Conservation (phyloP, 2,888 invertebrate genomes). For the Erebia epiphron region DNA sequence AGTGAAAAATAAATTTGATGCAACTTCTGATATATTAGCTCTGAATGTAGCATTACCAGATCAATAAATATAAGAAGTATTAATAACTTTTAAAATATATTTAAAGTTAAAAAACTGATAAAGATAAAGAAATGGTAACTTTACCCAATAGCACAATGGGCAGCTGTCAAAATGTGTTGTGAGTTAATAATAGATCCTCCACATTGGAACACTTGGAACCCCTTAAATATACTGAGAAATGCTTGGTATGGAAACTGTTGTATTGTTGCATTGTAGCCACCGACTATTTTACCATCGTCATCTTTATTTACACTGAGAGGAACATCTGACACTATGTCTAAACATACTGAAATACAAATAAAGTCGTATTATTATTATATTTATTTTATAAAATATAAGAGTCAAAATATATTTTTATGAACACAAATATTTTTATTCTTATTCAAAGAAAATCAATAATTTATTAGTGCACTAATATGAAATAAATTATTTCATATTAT, state of each 20-base stretch:
- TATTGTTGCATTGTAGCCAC: slow-evolving; percentile 61
- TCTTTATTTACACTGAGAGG: neutral
- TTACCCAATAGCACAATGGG: slow-evolving; percentile 58
- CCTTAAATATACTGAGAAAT: slow-evolving; percentile 53
- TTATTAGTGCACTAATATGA: no score
- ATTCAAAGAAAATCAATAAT: no score
- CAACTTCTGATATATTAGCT: no score
- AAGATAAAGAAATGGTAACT: neutral
- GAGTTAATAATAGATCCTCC: slow-evolving; percentile 69
- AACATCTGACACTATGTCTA: slow-evolving; percentile 3
- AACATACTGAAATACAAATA: neutral
- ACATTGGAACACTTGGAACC: slow-evolving; percentile 56
- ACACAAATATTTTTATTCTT: no score
- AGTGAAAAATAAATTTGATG: no score
- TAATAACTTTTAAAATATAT: no score
- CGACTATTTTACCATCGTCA: slow-evolving; percentile 57
- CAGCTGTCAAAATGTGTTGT: slow-evolving; percentile 65
- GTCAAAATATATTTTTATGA: no score
- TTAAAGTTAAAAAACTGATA: no score
- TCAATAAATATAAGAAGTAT: no score
- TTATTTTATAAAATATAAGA: no score
- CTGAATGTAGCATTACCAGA: no score
- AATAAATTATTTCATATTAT: no score
- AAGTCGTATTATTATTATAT: neutral
- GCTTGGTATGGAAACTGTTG: slow-evolving; percentile 63